Evolutionary conservation across 2,797 vertebrate species (phyloP).

Genomic region (Iguana delicatissima): DNA sequence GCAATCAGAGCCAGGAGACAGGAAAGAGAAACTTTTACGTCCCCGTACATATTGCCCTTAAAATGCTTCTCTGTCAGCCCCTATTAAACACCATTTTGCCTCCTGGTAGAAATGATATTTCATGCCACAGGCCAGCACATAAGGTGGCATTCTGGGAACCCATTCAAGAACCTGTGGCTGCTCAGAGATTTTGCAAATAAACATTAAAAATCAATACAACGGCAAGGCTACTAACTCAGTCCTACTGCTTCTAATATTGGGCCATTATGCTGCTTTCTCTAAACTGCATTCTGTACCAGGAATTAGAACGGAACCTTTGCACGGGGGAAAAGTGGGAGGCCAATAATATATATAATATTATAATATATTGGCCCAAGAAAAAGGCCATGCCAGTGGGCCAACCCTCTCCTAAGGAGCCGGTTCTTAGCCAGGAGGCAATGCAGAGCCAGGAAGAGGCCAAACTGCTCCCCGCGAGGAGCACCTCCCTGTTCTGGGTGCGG

Average conservation of each 20-base stretch:
- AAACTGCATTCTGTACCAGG: slow-evolving; percentile 17
- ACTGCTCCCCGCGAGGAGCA: too few relatives aligned
- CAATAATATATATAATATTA: too few relatives aligned
- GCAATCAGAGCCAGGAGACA: slow-evolving; percentile 60
- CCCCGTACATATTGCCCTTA: slow-evolving; percentile 56
- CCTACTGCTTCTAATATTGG: slow-evolving; percentile 15
- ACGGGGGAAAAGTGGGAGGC: background rate
- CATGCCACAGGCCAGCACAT: slow-evolving; percentile 28
- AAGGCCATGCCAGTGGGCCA: background rate
- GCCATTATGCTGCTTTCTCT: background rate
- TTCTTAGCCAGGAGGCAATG: rapidly evolving
- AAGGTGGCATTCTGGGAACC: slow-evolving; percentile 58
- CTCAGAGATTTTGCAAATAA: slow-evolving; percentile 65
- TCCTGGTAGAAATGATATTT: slow-evolving; percentile 57
- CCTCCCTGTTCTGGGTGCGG: too few relatives aligned
- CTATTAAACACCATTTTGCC: slow-evolving; percentile 58
- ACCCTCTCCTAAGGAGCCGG: rapidly evolving
- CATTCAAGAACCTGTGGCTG: slow-evolving; percentile 48
- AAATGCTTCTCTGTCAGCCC: slow-evolving; percentile 60
- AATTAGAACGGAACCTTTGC: background rate
- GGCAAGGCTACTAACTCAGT: slow-evolving; percentile 48
- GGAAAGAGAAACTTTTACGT: slow-evolving; percentile 63
- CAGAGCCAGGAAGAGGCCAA: background rate
- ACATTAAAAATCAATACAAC: slow-evolving; percentile 63
- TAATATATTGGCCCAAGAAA: background rate